Evolutionary conservation across 2,113 vertebrate species (phyloP), one percentile per base, ranked within the genome.

Genomic region (Eptatretus burgeri): DNA sequence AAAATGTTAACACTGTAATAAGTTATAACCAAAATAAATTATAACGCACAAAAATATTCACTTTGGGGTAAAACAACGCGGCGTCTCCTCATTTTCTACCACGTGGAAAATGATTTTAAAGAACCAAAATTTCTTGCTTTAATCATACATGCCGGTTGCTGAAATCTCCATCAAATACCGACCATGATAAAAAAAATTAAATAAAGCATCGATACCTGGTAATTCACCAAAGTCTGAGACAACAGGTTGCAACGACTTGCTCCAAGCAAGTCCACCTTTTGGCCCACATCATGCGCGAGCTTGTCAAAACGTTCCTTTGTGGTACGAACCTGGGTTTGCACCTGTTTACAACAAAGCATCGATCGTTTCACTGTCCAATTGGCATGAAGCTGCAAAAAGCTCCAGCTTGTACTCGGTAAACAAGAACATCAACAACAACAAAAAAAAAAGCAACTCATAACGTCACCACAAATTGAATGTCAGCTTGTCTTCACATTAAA

Each of bases 231-330:
- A 60, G 94, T 80, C 51, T 93, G 82, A 67, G 88, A 96, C 66
- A 96, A 80, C n/a, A 96, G 85, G 73, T 96, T 96, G 72, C 91
- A 96, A 73, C 91, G 82, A 70, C 91, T 96, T 0, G 91, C 91
- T 72, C 88, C 84, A 68, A 96, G 74, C 69, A 96, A 78, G 72
- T 96, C 91, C 65, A 96, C 91, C 70, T 95, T 96, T 73, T 96
- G 88, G 77, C 91, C 95, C 27, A 95, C 88, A 16, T 96, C 91
- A 66, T 77, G 85, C 76, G 93, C 94, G 77, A 96, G 72, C 71
- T 85, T 87, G 77, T 96, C 91, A 67, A 96, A 96, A 73, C 79
- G 77, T 17, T 78, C 77, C 74, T 96, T 96, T 64, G 83, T 80
- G 2, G 80, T 76, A 65, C 91, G 83, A 63, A 96, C 91, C 78